Percentiles rank a stretch among this genome's conserved stretches.
Conservation (phyloP, 2,113 vertebrate species). For the Oriolus oriolus region DNA sequence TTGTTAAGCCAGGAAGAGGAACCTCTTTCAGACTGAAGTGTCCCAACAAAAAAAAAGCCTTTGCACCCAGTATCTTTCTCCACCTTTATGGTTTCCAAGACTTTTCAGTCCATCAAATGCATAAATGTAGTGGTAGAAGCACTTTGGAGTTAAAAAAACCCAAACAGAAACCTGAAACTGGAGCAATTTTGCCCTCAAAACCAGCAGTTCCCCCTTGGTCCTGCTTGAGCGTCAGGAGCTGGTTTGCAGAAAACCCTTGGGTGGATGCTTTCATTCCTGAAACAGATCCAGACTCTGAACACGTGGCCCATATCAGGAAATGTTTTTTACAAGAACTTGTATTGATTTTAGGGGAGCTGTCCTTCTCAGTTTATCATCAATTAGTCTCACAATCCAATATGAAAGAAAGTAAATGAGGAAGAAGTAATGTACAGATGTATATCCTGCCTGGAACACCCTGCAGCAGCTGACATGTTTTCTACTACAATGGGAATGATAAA, state of each 20-base stretch:
- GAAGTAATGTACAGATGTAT: background rate
- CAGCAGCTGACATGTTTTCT: background rate
- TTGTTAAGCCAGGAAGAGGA: background rate
- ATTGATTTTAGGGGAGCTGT: background rate
- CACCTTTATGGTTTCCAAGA: background rate
- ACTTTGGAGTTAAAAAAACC: background rate
- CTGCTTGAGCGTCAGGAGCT: background rate
- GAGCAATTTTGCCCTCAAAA: background rate
- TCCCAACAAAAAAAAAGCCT: background rate
- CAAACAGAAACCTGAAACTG: background rate
- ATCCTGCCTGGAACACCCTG: background rate
- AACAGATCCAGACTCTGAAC: background rate
- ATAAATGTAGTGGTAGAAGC: background rate
- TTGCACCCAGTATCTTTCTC: background rate
- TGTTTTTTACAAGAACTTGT: background rate
- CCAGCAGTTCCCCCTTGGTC: rapidly evolving
- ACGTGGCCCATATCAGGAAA: background rate
- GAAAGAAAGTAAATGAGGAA: background rate
- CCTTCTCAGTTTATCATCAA: background rate
- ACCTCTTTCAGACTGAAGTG: background rate
- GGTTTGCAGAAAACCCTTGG: background rate
- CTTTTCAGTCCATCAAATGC: background rate
- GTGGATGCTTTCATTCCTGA: background rate
- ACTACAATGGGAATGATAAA: slow-evolving; percentile 22
- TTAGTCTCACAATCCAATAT: background rate